These are phyloP conservation scores for Trachelus tabidus DNA, from an alignment of 2,888 invertebrate genomes.

Conservation along the genomic window DNA sequence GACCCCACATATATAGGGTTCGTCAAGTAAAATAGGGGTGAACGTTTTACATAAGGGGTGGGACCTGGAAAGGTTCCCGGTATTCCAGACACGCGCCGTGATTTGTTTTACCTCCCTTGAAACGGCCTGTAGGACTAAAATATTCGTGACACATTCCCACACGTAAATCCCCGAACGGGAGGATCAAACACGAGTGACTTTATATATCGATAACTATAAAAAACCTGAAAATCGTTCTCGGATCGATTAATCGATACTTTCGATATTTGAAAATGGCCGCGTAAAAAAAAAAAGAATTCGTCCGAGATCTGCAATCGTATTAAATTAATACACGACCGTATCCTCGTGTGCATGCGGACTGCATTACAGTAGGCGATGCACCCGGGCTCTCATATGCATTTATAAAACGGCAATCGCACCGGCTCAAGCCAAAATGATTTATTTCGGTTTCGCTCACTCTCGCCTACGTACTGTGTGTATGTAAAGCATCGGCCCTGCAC, in stretches of 20 bases:
- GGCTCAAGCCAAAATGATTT: neutral
- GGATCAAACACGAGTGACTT: neutral
- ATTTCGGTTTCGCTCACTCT: neutral
- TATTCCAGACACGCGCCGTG: constrained; percentile 62
- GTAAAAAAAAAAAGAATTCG: neutral
- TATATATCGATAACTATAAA: neutral
- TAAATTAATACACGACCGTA: neutral
- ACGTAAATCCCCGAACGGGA: neutral
- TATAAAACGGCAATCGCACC: neutral
- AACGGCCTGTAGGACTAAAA: constrained; percentile 6
- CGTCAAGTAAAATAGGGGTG: constrained; percentile 37
- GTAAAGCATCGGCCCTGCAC: neutral
- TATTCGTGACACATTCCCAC: neutral
- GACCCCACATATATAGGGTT: neutral
- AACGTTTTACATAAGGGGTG: constrained; percentile 61
- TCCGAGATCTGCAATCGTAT: neutral
- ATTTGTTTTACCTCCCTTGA: constrained; percentile 57
- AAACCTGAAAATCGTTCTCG: neutral
- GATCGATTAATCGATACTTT: neutral
- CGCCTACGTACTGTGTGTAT: neutral
- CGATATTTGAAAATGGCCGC: neutral
- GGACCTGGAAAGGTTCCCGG: constrained; percentile 54
- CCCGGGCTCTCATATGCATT: neutral
- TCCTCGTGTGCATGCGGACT: neutral
- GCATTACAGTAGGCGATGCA: neutral